Base-by-base conservation (phyloP, 2,797 vertebrate genomes). In the Poeciliopsis paucimaculata region DNA sequence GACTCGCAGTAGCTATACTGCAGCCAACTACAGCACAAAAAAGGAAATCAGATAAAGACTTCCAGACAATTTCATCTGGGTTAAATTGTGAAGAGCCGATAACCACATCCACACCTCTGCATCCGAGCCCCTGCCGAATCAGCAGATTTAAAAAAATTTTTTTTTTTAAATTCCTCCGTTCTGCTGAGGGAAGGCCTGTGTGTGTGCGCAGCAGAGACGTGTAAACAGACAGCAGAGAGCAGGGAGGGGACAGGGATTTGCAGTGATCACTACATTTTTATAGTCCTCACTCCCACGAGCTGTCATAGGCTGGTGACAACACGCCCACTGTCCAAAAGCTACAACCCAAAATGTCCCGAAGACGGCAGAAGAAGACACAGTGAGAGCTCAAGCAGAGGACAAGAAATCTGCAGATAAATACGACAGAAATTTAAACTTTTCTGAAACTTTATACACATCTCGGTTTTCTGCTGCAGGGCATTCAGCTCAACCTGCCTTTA, bases 231-330 rank as follows among this genome's bases (percentile, higher is more conserved):
- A 60, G 66, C 73, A 55, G 62, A 75, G 62, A 77, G 57, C n/a
- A 57, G 57, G 78, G 39, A 70, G 72, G 72, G 45, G 73, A 75
- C 34, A 1, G 62, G 64, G 73, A 71, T 71, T 75, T 55, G 41
- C 49, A 75, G 39, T 47, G 62, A 80, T 80, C 73, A 75, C 49
- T 75, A n/a, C 78, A 75, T 71, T 80, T 80, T 80, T 76, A 60
- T 60, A 49, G 73, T 39, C 51, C 23, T 80, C 64, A 71, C 64
- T 23, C 73, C 49, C 66, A 55, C 74, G 1, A 31, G 26, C 79
- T 41, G 64, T 60, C 64, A 75, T 71, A 80, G 73, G 73, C 64
- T 71, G 26, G 8, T 28, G 39, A 71, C 51, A 46, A 75, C 73
- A 71, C 62, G 71, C 49, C 73, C 51, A 57, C 78, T 28, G 51